A percentile compares a stretch with the other conserved stretches of the same genome.
Conservation (phyloP, 2,888 invertebrate genomes). For the Macaria notata region DNA sequence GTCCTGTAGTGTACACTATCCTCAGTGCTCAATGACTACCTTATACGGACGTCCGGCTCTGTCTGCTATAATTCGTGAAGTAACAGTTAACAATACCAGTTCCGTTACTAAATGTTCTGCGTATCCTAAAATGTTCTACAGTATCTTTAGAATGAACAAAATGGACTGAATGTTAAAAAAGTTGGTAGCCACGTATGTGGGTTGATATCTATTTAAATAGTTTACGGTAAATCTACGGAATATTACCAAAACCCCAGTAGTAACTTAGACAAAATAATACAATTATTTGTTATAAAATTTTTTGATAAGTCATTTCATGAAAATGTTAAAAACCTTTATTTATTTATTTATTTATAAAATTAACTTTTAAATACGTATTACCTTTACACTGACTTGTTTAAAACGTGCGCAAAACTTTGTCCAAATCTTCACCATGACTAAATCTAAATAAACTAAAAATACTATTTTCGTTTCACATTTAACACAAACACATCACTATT, state of each 20-base stretch:
- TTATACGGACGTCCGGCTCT: conserved; percentile 27
- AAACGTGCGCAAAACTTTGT: conserved; percentile 11
- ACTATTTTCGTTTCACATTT: not conserved
- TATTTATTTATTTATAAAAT: no score
- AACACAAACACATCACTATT: not conserved
- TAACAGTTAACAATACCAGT: conserved; percentile 23
- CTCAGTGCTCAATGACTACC: conserved; percentile 3
- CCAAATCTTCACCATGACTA: conserved; percentile 12
- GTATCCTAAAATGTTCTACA: conserved; percentile 13
- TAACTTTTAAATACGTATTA: no score
- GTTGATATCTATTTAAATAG: no score
- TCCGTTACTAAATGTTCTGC: conserved; percentile 26
- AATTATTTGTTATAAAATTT: no score
- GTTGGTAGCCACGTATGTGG: no score
- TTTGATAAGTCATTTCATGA: no score
- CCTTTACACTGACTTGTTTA: not conserved
- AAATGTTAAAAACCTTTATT: no score
- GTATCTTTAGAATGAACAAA: no score
- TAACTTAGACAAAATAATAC: no score
- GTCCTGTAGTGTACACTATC: not conserved
- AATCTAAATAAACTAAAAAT: not conserved
- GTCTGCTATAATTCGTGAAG: conserved; percentile 18
- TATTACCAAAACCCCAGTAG: no score
- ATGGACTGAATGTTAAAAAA: no score
- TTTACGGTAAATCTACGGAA: no score